phyloP scores from a whole-genome alignment of 1,140 invertebrate species.

The Asobara japonica region DNA sequence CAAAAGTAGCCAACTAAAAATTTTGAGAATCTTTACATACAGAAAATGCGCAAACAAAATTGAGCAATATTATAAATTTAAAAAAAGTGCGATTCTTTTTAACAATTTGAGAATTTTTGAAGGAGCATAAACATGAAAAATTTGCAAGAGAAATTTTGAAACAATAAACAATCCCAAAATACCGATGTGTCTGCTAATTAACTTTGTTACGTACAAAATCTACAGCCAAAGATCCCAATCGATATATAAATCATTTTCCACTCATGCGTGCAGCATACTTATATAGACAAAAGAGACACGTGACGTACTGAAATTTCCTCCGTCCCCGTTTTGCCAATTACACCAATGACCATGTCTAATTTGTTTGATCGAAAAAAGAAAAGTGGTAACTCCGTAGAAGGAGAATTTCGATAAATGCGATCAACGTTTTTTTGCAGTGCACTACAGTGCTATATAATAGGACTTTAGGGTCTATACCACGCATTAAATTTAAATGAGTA shows the following conservation, averaged over 20 bases:
- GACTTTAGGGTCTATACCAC: constrained; percentile 40
- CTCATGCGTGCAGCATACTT: background rate
- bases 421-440: background rate
- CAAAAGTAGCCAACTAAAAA: no score
- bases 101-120: no score
- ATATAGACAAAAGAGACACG: background rate
- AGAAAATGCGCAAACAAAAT: no score
- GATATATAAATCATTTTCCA: background rate
- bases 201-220: no score
- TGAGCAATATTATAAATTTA: no score
- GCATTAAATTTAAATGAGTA: constrained; percentile 47
- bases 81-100: no score
- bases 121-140: no score
- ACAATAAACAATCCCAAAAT: no score
- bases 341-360: background rate
- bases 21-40: no score
- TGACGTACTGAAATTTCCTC: background rate
- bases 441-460: background rate
- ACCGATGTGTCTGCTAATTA: no score
- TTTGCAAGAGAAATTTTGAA: no score
- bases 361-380: background rate
- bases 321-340: background rate
- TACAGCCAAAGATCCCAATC: no score
- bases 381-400: background rate
- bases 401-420: background rate